Evolutionary conservation across 1,140 invertebrate species (phyloP).

Genomic region (Drosophila burlai): DNA sequence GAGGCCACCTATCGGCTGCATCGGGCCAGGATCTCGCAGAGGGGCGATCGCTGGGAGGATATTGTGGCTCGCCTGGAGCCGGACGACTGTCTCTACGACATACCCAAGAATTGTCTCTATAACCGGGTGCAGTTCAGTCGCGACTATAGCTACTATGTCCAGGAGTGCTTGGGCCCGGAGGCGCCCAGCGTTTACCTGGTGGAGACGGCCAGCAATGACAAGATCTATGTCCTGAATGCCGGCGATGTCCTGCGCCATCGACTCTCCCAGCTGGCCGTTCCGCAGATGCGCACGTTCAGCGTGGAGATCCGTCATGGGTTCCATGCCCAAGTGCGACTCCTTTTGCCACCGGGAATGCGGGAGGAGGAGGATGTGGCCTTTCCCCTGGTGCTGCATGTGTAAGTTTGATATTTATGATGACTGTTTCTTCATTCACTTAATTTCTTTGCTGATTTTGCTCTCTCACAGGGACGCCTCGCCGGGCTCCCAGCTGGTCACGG

Average conservation of each 20-base stretch:
- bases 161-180: conserved; percentile 91
- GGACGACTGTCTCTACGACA: conserved; percentile 76
- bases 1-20: conserved; percentile 71
- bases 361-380: conserved; percentile 93
- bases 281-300: conserved; percentile 87
- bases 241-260: conserved; percentile 86
- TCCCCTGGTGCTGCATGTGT: conserved; percentile 92
- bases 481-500: conserved; percentile 91
- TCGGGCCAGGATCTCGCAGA: conserved; percentile 52
- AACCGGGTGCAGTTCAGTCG: conserved; percentile 89
- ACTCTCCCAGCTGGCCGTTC: conserved; percentile 86
- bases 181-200: conserved; percentile 88
- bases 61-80: conserved; percentile 67
- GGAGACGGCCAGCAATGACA: conserved; percentile 86
- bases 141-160: conserved; percentile 87
- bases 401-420: conserved; percentile 85
- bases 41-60: conserved; percentile 69
- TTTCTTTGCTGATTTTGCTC: not conserved
- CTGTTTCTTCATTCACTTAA: too few relatives aligned
- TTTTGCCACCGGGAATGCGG: conserved; percentile 91
- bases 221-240: conserved; percentile 87
- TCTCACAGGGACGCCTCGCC: conserved; percentile 90
- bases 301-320: conserved; percentile 86
- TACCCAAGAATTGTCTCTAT: conserved; percentile 88
- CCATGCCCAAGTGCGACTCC: conserved; percentile 88